Conservation (phyloP, 2,113 vertebrate genomes). For the Vireo altiloquus region DNA sequence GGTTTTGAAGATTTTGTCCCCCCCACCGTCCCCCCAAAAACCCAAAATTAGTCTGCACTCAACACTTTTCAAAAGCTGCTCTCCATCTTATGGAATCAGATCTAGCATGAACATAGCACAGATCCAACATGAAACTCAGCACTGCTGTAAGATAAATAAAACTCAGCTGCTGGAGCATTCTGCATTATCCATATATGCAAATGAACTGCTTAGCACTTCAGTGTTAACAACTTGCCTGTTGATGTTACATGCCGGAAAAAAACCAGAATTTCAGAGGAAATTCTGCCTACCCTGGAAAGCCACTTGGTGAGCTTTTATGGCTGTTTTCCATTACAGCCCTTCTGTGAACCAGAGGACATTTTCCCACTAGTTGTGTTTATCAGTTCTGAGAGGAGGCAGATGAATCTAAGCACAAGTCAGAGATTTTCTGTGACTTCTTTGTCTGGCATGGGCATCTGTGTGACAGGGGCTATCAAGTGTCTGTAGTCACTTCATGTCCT, state of each 20-base stretch:
- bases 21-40: rapidly evolving
- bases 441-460: background rate
- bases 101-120: background rate
- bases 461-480: background rate
- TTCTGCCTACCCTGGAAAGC: background rate
- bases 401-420: background rate
- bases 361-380: background rate
- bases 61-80: background rate
- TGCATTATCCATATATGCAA: background rate
- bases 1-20: background rate
- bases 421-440: background rate
- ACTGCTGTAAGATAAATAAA: background rate
- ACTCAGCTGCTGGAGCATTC: background rate
- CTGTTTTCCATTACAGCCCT: background rate
- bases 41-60: background rate
- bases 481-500: background rate
- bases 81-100: background rate
- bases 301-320: background rate
- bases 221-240: background rate
- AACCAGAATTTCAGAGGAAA: background rate
- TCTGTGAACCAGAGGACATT: background rate
- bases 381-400: background rate
- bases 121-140: background rate
- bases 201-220: background rate
- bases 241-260: background rate